A percentile compares a stretch with the other conserved stretches of the same genome.
These are phyloP conservation scores for Peromyscus maniculatus DNA, from an alignment of 2,113 vertebrate species.

Conservation along the genomic window DNA sequence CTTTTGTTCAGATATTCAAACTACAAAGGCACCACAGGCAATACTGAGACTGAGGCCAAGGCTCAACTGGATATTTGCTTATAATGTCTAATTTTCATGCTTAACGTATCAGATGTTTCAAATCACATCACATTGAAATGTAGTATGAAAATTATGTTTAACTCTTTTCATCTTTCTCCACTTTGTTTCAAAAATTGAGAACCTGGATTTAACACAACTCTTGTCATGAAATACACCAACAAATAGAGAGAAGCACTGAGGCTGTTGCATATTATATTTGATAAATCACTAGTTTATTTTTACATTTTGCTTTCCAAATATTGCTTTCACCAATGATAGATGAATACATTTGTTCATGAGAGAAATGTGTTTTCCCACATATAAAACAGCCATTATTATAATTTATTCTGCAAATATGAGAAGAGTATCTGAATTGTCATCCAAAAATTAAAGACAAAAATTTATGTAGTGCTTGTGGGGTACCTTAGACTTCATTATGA, in stretches of 20 bases:
- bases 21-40: slow-evolving; percentile 53
- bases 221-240: slow-evolving; percentile 1
- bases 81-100: slow-evolving; percentile 70
- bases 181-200: slow-evolving; percentile 76
- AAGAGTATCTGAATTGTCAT: slow-evolving; percentile 36
- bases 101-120: slow-evolving; percentile 80
- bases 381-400: not conserved
- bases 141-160: slow-evolving; percentile 71
- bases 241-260: not conserved
- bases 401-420: slow-evolving; percentile 46
- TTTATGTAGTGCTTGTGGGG: slow-evolving; percentile 58
- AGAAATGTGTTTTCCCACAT: slow-evolving; percentile 28
- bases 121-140: slow-evolving; percentile 77
- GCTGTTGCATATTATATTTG: not conserved
- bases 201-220: slow-evolving; percentile 32
- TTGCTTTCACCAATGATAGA: slow-evolving; percentile 22
- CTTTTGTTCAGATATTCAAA: slow-evolving; percentile 72
- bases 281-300: slow-evolving; percentile 51
- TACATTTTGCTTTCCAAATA: slow-evolving; percentile 59
- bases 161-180: slow-evolving; percentile 68
- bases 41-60: slow-evolving; percentile 54
- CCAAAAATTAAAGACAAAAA: slow-evolving; percentile 41
- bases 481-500: slow-evolving; percentile 73
- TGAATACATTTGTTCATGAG: not conserved
- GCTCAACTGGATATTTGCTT: slow-evolving; percentile 69